Evolutionary conservation across 2,888 invertebrate genomes (phyloP), one percentile per base, ranked within the genome.

Genomic region (Xanthia togata): DNA sequence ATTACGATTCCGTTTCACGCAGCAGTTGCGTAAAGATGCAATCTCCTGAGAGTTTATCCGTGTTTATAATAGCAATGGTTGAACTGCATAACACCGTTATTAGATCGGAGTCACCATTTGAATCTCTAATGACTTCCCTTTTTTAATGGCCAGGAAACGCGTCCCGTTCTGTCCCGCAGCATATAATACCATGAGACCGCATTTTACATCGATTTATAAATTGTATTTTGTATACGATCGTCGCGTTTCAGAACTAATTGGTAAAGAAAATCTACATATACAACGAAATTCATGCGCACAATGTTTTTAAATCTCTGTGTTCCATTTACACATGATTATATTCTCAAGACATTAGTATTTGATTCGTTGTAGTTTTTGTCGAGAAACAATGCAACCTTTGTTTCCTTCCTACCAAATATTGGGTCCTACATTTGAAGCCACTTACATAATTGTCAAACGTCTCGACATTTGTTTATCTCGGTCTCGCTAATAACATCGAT

Each of bases 71-170:
- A 92, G 91, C 91, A 91, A 93, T 92, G 90, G 86, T 87, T 83
- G 85, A 84, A 89, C 92, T 89, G 89, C 92, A 91, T 93, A 94
- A 93, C 91, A 90, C 93, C 92, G 93, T 94, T 95, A 94, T 93
- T 93, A 93, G 92, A 93, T 93, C 92, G 91, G 90, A 88, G 91
- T 89, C 92, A 91, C 91, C 89, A 90, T 93, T 93, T 90, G 93
- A 93, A 94, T 94, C 89, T 87, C 90, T 94, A 95, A 95, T 94
- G 94, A 93, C 92, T 95, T 95, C 94, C 95, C 92, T 89, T 90
- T 89, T 90, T 91, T 93, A 93, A 93, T 92, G 88, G 88, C 90
- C 93, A 93, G 95, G 94, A 94, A 95, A 93, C 89, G 90, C 87
- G 91, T 92, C 92, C 93, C 92, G 91, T 91, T 91, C 87, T 89